Conservation (phyloP, 1,140 invertebrate species). For the Drosophila kurseongensis region DNA sequence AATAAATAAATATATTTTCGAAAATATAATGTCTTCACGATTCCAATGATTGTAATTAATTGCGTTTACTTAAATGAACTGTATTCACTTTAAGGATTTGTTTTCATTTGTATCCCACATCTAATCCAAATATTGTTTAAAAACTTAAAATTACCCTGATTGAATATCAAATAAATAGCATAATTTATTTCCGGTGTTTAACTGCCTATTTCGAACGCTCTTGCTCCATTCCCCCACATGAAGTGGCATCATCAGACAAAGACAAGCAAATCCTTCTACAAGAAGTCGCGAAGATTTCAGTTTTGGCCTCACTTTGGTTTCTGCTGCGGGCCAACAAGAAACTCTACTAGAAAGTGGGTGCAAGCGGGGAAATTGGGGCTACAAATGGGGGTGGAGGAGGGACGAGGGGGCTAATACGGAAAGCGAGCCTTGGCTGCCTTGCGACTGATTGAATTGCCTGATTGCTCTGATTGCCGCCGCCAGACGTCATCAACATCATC, state of each 20-base stretch:
- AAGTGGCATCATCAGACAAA: slow-evolving; percentile 25
- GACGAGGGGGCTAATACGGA: slow-evolving; percentile 7
- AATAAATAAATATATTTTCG: too few relatives aligned
- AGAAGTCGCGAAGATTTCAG: slow-evolving; percentile 36
- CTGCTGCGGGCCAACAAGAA: slow-evolving; percentile 27
- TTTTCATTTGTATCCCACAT: too few relatives aligned
- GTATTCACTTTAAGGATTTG: too few relatives aligned
- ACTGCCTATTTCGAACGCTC: background rate
- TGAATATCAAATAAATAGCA: too few relatives aligned
- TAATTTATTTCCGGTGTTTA: background rate
- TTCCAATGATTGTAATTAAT: too few relatives aligned
- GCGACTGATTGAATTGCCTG: slow-evolving; percentile 78
- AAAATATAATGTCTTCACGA: too few relatives aligned
- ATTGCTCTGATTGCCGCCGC: slow-evolving; percentile 76
- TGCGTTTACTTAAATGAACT: too few relatives aligned
- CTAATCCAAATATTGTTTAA: too few relatives aligned
- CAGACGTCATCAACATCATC: slow-evolving; percentile 70
- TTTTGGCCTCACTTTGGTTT: slow-evolving; percentile 33
- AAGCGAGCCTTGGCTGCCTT: slow-evolving; percentile 27
- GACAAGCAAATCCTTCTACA: slow-evolving; percentile 63
- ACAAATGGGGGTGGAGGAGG: background rate
- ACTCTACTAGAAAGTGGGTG: slow-evolving; percentile 10
- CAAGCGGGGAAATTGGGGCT: background rate
- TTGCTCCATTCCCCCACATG: too few relatives aligned
- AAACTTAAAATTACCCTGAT: too few relatives aligned